phyloP scores from a whole-genome alignment of 2,797 vertebrate species.

The Neomorphus geoffroyi region DNA sequence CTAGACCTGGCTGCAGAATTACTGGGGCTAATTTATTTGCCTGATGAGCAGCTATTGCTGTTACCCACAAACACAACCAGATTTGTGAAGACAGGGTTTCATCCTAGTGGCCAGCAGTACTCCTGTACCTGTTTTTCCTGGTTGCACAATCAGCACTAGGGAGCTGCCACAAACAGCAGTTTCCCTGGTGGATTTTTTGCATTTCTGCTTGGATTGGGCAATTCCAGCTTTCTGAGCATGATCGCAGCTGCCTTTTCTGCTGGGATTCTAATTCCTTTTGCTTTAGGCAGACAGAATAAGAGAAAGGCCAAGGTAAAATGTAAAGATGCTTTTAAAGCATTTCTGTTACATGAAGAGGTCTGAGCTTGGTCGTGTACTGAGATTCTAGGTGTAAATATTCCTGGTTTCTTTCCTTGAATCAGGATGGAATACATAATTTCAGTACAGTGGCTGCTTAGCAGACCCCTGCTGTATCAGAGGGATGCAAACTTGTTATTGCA shows the following conservation, averaged over 20 bases:
- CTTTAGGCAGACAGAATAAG: not conserved
- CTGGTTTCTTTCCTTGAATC: not conserved
- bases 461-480: not conserved
- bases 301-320: not conserved
- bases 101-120: not conserved
- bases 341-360: not conserved
- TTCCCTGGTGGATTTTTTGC: not conserved
- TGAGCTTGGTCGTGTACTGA: not conserved
- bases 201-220: not conserved
- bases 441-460: not conserved
- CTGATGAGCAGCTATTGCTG: not conserved
- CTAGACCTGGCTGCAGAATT: constrained; percentile 13
- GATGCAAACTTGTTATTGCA: not conserved
- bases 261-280: not conserved
- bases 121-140: not conserved
- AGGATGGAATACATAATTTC: not conserved
- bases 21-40: not conserved
- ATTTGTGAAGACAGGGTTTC: not conserved
- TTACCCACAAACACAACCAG: not conserved
- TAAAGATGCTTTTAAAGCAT: not conserved
- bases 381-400: not conserved
- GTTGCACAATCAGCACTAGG: not conserved
- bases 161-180: not conserved
- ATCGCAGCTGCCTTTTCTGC: not conserved
- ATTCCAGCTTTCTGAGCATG: not conserved